Percentiles rank a stretch among this genome's conserved stretches.
phyloP scores from a whole-genome alignment of 2,113 vertebrate species.

The Notarius lentiginosus region DNA sequence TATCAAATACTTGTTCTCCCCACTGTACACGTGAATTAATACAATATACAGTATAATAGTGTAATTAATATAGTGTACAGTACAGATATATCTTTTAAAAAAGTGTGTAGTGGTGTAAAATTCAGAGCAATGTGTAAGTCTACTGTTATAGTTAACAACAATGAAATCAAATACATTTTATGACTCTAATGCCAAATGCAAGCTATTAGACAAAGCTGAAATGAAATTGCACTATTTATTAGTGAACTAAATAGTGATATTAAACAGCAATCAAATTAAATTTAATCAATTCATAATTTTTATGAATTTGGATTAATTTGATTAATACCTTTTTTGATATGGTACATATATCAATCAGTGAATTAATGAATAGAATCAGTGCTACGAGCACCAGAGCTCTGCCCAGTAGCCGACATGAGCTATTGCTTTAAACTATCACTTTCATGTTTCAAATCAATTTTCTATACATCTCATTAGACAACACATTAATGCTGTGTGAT shows the following conservation, averaged over 20 bases:
- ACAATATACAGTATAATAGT: not conserved
- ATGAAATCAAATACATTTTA: not conserved
- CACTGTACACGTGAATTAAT: not conserved
- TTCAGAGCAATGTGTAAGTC: not conserved
- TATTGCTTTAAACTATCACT: not conserved
- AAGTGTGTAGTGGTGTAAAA: not conserved
- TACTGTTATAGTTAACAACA: not conserved
- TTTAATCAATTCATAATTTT: too few species aligned
- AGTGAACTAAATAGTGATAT: not conserved
- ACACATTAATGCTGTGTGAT: constrained; percentile 20
- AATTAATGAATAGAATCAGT: not conserved
- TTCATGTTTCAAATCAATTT: constrained; percentile 33
- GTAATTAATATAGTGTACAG: not conserved
- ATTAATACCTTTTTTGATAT: not conserved
- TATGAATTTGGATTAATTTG: not conserved
- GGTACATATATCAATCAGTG: not conserved
- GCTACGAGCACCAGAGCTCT: not conserved
- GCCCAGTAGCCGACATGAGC: not conserved
- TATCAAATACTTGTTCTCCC: too few species aligned
- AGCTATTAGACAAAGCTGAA: not conserved
- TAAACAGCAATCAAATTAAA: not conserved
- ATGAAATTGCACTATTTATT: not conserved
- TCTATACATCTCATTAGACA: not conserved
- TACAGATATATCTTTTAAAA: not conserved
- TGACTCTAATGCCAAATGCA: not conserved